Evolutionary conservation across 2,797 vertebrate species (phyloP).

Genomic region (Chelidonichthys spinosus): DNA sequence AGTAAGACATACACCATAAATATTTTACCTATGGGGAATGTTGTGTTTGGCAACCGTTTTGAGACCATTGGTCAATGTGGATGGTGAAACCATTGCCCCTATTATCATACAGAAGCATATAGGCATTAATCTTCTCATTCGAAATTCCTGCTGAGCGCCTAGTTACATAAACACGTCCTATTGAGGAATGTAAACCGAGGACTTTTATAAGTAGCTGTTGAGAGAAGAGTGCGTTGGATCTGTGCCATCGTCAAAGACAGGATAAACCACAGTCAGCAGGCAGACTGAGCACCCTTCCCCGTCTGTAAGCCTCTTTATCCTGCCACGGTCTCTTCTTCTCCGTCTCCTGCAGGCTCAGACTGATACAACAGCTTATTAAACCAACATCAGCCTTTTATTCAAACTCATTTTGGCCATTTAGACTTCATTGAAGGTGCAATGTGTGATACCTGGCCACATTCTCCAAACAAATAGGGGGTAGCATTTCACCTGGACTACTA

Average conservation of each 20-base stretch:
- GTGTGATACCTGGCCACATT: background rate
- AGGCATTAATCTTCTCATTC: slow-evolving; percentile 58
- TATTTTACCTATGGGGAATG: slow-evolving; percentile 52
- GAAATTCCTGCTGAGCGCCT: slow-evolving; percentile 48
- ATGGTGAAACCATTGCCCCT: slow-evolving; percentile 46
- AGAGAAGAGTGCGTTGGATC: slow-evolving; percentile 62
- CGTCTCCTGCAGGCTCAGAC: slow-evolving; percentile 24
- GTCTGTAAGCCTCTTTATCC: slow-evolving; percentile 33
- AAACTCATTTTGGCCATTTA: background rate
- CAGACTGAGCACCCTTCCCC: slow-evolving; percentile 17
- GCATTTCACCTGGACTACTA: background rate
- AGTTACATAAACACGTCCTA: slow-evolving; percentile 59
- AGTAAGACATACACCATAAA: slow-evolving; percentile 45
- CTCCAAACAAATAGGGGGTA: background rate
- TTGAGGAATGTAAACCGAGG: slow-evolving; percentile 71
- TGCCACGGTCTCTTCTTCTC: slow-evolving; percentile 18
- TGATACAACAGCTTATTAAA: background rate
- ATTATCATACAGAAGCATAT: slow-evolving; percentile 40
- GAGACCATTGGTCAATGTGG: slow-evolving; percentile 37
- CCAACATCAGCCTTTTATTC: background rate
- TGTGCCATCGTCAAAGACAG: slow-evolving; percentile 44
- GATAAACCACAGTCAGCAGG: slow-evolving; percentile 22
- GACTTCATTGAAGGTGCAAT: background rate
- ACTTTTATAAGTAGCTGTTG: slow-evolving; percentile 72
- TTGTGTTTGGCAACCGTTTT: slow-evolving; percentile 57